Evolutionary conservation across 2,113 vertebrate species (phyloP).

Genomic region (Lepisosteus osseus): DNA sequence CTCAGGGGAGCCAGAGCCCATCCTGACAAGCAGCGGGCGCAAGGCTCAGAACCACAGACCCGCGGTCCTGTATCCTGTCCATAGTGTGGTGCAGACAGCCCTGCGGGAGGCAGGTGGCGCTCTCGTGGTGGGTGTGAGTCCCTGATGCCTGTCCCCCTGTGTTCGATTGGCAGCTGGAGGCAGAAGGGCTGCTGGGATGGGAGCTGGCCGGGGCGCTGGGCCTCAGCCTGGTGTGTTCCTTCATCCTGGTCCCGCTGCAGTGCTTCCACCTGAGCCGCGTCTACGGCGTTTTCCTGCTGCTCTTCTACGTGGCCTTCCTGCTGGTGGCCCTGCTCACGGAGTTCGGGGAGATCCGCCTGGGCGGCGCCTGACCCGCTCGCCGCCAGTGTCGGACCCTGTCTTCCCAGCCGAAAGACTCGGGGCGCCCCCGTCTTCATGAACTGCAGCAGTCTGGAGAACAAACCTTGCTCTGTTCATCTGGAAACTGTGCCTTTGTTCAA

Average conservation of each 20-base stretch:
- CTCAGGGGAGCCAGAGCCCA: no score
- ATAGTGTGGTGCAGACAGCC: not conserved
- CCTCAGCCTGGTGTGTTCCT: constrained; percentile 83
- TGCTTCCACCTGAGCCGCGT: constrained; percentile 72
- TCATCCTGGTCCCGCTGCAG: constrained; percentile 76
- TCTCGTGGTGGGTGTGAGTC: not conserved
- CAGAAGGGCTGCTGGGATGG: constrained; percentile 82
- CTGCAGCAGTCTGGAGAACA: no score
- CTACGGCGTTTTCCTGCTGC: constrained; percentile 77
- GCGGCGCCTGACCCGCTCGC: constrained; percentile 11
- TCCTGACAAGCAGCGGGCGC: no score
- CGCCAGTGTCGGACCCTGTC: not conserved
- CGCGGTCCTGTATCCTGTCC: no score
- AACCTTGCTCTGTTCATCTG: no score
- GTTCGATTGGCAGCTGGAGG: constrained; percentile 70
- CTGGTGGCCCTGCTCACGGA: constrained; percentile 83
- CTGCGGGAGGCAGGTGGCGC: not conserved
- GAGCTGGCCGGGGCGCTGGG: constrained; percentile 81
- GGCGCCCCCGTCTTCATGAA: not conserved
- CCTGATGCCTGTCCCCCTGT: not conserved
- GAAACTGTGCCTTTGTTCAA: no score
- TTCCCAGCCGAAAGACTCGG: not conserved
- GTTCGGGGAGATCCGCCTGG: constrained; percentile 68
- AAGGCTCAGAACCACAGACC: no score
- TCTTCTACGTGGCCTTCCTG: constrained; percentile 80